A percentile compares a stretch with the other conserved stretches of the same genome.
These are phyloP conservation scores for Melieria omissa DNA, from an alignment of 2,888 invertebrate genomes.

Conservation along the genomic window DNA sequence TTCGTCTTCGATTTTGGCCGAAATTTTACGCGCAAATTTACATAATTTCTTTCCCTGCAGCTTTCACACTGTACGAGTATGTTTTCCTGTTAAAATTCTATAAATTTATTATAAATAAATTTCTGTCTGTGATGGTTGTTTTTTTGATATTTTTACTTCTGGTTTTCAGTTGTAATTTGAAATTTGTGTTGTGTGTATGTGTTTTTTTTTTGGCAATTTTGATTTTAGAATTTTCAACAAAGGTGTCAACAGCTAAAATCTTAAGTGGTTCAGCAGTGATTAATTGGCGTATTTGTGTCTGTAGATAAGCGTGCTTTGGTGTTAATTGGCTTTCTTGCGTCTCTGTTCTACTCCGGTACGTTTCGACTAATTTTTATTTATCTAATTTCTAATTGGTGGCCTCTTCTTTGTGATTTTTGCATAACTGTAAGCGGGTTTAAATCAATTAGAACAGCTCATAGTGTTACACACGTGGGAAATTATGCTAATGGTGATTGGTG, in stretches of 20 bases:
- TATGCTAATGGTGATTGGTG: no score
- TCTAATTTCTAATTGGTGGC: no score
- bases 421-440: neutral
- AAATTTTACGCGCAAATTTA: no score
- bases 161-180: no score
- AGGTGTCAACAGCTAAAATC: slow-evolving; percentile 9
- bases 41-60: no score
- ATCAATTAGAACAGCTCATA: no score
- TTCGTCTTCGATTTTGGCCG: no score
- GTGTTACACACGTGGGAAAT: no score
- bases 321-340: slow-evolving; percentile 15
- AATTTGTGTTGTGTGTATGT: neutral
- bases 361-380: no score
- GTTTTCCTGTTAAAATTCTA: neutral
- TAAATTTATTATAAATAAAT: neutral
- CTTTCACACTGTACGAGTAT: no score
- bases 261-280: slow-evolving; percentile 15
- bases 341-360: neutral
- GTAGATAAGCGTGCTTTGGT: slow-evolving; percentile 16
- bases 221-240: neutral
- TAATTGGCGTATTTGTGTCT: neutral
- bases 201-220: no score
- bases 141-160: no score
- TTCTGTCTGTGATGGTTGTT: neutral
- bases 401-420: neutral